These are phyloP conservation scores for Todiramphus chloris DNA, from an alignment of 2,113 vertebrate species.

Conservation along the genomic window DNA sequence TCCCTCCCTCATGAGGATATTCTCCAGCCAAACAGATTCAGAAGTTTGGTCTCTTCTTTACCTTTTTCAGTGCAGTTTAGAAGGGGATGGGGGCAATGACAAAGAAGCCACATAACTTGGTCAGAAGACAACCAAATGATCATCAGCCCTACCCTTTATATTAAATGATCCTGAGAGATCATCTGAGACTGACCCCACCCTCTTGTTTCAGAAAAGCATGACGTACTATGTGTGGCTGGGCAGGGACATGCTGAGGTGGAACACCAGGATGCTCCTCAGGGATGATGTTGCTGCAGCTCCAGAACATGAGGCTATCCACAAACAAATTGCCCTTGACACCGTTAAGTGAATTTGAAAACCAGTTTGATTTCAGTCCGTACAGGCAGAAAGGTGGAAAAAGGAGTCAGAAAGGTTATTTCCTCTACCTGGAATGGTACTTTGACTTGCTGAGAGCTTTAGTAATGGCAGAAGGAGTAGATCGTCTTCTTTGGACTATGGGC, in stretches of 20 bases:
- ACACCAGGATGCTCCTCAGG: neutral
- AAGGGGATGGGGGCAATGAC: neutral
- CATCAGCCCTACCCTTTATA: neutral
- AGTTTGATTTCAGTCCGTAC: neutral
- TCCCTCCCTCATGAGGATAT: neutral
- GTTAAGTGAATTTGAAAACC: neutral
- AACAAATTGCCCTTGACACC: neutral
- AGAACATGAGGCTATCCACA: neutral
- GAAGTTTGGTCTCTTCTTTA: slow-evolving; percentile 23
- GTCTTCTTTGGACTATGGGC: slow-evolving; percentile 67
- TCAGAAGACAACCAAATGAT: neutral
- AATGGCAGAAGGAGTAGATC: slow-evolving; percentile 69
- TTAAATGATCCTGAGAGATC: neutral
- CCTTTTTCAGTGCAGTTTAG: neutral
- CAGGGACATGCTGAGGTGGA: neutral
- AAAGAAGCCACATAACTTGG: neutral
- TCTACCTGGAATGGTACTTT: slow-evolving; percentile 69
- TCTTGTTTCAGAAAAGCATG: neutral
- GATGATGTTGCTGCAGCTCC: neutral
- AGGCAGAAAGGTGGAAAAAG: slow-evolving; percentile 9
- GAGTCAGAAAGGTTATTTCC: neutral
- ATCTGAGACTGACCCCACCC: neutral
- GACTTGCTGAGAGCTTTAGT: slow-evolving; percentile 72
- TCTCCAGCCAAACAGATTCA: slow-evolving; percentile 62
- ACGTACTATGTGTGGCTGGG: neutral